These are phyloP conservation scores for Melinaea menophilus DNA, from an alignment of 2,888 invertebrate genomes.

Conservation along the genomic window DNA sequence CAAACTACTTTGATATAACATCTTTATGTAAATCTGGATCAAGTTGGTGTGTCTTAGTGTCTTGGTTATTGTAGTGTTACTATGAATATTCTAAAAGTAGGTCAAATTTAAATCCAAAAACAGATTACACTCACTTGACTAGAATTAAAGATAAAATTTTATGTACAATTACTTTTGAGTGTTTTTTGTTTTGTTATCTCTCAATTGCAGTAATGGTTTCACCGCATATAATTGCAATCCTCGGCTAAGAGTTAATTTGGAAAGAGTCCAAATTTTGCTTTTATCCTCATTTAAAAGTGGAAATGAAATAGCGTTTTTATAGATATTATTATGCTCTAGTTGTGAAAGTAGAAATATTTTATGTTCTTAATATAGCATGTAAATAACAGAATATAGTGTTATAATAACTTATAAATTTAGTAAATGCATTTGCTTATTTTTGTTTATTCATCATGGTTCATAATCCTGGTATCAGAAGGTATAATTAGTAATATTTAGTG, in stretches of 20 bases:
- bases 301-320: constrained; percentile 26
- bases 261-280: constrained; percentile 62
- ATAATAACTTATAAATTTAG: no score
- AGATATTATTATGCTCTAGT: constrained; percentile 30
- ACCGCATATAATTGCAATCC: constrained; percentile 61
- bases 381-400: no score
- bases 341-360: no score
- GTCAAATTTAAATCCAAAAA: neutral
- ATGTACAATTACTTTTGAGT: constrained; percentile 17
- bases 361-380: no score
- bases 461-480: no score
- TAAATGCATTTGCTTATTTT: no score
- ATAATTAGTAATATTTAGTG: no score
- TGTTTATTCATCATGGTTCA: no score
- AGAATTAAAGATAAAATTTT: no score
- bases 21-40: constrained; percentile 5
- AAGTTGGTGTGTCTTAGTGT: neutral
- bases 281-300: constrained; percentile 63
- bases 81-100: neutral
- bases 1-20: constrained; percentile 6
- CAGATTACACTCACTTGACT: no score
- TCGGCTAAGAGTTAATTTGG: constrained; percentile 70
- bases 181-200: constrained; percentile 34
- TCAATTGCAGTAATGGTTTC: constrained; percentile 47
- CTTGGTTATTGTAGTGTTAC: neutral